These are phyloP conservation scores for Phymatocera aterrima DNA, from an alignment of 2,888 invertebrate species.

Conservation along the genomic window DNA sequence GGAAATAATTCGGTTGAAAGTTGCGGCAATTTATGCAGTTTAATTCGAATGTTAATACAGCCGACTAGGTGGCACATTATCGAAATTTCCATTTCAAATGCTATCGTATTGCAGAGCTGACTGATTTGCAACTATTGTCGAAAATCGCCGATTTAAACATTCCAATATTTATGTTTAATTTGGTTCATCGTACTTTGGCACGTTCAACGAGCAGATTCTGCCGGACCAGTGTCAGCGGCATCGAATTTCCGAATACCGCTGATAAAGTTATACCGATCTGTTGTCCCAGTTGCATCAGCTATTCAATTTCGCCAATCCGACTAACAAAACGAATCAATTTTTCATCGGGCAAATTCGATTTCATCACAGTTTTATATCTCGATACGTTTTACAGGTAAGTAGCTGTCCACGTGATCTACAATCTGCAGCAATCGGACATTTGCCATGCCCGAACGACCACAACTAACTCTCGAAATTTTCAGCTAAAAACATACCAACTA, in stretches of 20 bases:
- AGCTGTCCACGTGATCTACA: background rate
- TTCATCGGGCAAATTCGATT: background rate
- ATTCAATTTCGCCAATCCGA: conserved; percentile 51
- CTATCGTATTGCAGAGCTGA: conserved; percentile 52
- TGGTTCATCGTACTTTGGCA: conserved; percentile 51
- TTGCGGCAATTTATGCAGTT: conserved; percentile 63
- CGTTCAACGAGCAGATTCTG: conserved; percentile 44
- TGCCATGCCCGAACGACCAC: background rate
- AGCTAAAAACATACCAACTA: background rate
- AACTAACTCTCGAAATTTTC: background rate
- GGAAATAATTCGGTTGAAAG: conserved; percentile 39
- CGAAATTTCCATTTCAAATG: conserved; percentile 59
- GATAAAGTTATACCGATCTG: conserved; percentile 59
- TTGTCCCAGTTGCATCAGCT: conserved; percentile 55
- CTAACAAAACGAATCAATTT: conserved; percentile 1
- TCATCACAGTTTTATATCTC: background rate
- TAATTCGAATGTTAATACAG: conserved; percentile 58
- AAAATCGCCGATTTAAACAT: conserved; percentile 55
- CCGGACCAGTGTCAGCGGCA: conserved; percentile 30
- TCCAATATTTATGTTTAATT: conserved; percentile 60
- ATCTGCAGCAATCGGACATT: background rate
- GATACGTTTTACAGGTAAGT: background rate
- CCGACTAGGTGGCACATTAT: conserved; percentile 59
- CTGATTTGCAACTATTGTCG: conserved; percentile 63
- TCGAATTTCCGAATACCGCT: conserved; percentile 59